Conservation (phyloP, 1,140 invertebrate genomes). For the Neotoxoptera formosana region DNA sequence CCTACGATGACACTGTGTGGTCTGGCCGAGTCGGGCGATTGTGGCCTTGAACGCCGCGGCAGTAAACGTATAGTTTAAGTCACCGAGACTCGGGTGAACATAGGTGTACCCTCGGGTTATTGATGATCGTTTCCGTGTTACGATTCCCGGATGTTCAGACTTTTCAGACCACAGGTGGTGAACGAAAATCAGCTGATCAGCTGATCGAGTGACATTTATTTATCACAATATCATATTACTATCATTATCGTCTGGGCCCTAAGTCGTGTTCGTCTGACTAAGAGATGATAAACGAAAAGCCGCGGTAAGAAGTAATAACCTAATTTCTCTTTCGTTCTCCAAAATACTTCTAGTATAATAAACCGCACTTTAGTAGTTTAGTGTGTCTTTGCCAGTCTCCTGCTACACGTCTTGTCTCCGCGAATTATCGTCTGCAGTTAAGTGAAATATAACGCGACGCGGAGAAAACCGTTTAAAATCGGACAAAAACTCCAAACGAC, state of each 20-base stretch:
- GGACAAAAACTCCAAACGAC: conserved; percentile 17
- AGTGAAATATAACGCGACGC: conserved; percentile 31
- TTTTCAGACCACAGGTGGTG: neutral
- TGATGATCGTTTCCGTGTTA: no score
- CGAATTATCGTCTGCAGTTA: neutral
- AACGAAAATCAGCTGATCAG: neutral
- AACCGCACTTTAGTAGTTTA: neutral
- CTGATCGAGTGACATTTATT: no score
- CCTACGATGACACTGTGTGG: neutral
- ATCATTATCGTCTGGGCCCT: neutral
- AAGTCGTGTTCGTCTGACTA: neutral
- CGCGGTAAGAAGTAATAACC: neutral
- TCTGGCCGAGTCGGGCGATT: neutral
- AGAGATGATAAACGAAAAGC: neutral
- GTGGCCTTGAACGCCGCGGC: no score
- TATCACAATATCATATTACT: neutral
- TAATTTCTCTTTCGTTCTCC: neutral
- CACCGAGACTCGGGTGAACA: no score
- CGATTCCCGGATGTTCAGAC: neutral
- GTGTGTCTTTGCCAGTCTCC: neutral
- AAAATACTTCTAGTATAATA: neutral
- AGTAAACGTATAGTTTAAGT: no score
- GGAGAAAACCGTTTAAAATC: conserved; percentile 50
- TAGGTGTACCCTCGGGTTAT: no score
- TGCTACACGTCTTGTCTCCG: neutral